Conservation (phyloP, 2,113 vertebrate species). For the Ptilorrhoa leucosticta region DNA sequence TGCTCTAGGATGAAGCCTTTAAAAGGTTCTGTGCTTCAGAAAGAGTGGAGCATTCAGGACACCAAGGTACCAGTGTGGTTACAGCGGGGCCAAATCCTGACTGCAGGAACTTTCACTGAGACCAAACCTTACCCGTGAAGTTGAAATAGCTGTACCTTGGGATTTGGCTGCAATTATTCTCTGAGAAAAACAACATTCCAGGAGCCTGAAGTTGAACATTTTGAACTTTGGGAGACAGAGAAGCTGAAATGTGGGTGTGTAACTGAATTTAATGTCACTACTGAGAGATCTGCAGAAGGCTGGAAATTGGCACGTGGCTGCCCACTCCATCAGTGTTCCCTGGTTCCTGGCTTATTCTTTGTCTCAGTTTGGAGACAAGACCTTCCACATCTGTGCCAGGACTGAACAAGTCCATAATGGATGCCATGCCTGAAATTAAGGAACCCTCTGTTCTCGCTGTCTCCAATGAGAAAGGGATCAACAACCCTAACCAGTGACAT, state of each 20-base stretch:
- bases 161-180: neutral
- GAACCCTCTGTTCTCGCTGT: neutral
- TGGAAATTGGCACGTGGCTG: neutral
- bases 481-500: neutral
- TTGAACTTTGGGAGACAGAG: neutral
- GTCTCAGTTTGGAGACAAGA: neutral
- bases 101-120: neutral
- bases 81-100: neutral
- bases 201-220: neutral
- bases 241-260: neutral
- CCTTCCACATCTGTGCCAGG: neutral
- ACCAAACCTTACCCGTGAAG: neutral
- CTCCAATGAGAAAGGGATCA: neutral
- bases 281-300: neutral
- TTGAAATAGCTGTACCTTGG: neutral
- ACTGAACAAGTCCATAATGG: neutral
- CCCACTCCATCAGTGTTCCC: fast-evolving
- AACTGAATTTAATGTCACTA: neutral
- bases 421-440: neutral
- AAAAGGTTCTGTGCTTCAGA: neutral
- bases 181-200: neutral
- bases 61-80: fast-evolving
- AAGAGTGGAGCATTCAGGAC: neutral
- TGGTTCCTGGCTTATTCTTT: neutral
- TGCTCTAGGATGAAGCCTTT: neutral